Conservation (phyloP, 1,140 invertebrate genomes). For the Drosophila pruinosa region DNA sequence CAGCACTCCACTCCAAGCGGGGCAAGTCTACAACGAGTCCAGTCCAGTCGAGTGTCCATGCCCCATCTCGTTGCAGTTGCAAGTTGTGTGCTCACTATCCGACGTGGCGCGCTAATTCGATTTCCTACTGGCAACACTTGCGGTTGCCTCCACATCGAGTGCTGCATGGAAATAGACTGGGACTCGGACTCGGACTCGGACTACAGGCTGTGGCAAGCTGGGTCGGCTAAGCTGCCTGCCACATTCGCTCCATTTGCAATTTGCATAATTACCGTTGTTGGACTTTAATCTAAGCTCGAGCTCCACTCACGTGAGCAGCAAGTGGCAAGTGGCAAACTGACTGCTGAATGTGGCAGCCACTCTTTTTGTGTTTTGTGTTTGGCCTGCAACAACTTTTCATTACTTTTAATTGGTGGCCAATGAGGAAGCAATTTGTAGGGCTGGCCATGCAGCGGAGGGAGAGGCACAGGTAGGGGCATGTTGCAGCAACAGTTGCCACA, state of each 20-base stretch:
- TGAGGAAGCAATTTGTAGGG: conserved; percentile 80
- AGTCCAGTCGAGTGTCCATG: background rate
- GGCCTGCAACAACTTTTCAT: conserved; percentile 66
- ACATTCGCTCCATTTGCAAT: conserved; percentile 79
- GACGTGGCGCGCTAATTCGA: conserved; percentile 71
- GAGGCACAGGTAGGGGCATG: background rate
- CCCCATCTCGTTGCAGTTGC: background rate
- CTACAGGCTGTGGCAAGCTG: conserved; percentile 22
- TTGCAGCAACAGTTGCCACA: conserved; percentile 49
- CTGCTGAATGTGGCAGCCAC: conserved; percentile 8
- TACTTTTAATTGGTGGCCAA: conserved; percentile 79
- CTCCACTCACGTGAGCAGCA: conserved; percentile 46
- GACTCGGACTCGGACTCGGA: background rate
- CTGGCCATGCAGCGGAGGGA: conserved; percentile 22
- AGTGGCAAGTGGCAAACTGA: conserved; percentile 14
- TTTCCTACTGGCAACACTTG: conserved; percentile 77
- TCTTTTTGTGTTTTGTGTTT: conserved; percentile 36
- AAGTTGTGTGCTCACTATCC: conserved; percentile 39
- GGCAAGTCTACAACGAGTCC: background rate
- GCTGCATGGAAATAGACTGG: conserved; percentile 16
- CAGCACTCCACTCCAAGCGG: background rate
- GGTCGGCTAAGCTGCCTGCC: conserved; percentile 32
- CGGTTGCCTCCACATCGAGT: conserved; percentile 40
- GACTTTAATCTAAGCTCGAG: conserved; percentile 71
- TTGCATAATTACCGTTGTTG: conserved; percentile 81